Conservation (phyloP, 2,113 vertebrate genomes). For the Zosterops hypoxanthus region DNA sequence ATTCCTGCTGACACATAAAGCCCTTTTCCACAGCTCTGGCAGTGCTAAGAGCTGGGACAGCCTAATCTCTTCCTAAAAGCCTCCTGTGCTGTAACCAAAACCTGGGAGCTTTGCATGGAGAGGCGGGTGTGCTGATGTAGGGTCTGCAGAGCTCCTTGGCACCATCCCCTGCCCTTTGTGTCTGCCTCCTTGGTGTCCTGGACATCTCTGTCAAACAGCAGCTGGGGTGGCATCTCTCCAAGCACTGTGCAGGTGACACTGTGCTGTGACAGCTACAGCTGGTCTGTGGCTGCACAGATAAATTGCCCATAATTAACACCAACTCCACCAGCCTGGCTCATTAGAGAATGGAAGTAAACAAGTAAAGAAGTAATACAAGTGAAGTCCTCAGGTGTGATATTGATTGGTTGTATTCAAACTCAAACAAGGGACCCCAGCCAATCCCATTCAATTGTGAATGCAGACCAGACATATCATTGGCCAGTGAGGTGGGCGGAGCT, state of each 20-base stretch:
- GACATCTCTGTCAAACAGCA: neutral
- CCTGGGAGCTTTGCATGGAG: neutral
- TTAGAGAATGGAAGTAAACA: neutral
- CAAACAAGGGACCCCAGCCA: neutral
- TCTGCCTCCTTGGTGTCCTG: neutral
- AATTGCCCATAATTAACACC: neutral
- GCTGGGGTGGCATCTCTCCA: neutral
- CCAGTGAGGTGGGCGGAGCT: neutral
- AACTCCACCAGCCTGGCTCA: neutral
- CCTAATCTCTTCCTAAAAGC: neutral
- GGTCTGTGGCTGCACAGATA: neutral
- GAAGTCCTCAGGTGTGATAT: no score
- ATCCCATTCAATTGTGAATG: neutral
- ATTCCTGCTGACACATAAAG: neutral
- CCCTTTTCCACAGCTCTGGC: constrained; percentile 16
- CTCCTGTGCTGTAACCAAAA: neutral
- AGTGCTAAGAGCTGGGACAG: neutral
- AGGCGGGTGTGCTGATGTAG: fast-evolving
- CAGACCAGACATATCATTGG: neutral
- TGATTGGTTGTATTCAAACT: neutral
- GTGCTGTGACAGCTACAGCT: neutral
- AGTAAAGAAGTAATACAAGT: no score
- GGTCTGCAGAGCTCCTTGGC: neutral
- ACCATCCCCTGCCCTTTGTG: neutral
- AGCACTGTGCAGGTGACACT: fast-evolving